Conservation (phyloP, 2,797 vertebrate species). For the Lacerta viridis region DNA sequence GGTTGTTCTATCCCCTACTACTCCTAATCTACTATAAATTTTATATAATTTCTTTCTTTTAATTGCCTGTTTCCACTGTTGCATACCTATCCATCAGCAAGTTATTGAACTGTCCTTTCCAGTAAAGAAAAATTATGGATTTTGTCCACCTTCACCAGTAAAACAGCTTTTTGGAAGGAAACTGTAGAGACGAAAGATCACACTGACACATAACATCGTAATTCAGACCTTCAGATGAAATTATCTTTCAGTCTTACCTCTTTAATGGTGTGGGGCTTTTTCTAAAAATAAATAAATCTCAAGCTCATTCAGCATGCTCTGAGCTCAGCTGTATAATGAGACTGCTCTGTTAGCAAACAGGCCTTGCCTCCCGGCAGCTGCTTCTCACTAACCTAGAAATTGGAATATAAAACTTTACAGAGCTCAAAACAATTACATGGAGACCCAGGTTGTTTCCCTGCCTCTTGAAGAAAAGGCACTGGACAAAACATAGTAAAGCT, state of each 20-base stretch:
- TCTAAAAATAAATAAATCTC: not conserved
- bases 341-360: not conserved
- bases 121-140: constrained; percentile 39
- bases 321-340: not conserved
- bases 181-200: not conserved
- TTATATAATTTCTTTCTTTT: constrained; percentile 35
- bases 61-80: not conserved
- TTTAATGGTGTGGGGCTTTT: constrained; percentile 32
- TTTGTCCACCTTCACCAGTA: constrained; percentile 17
- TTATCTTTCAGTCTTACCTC: constrained; percentile 17
- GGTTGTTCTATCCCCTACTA: constrained; percentile 16
- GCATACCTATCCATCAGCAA: constrained; percentile 6
- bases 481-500: constrained; percentile 3
- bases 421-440: constrained; percentile 22
- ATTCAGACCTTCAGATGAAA: not conserved
- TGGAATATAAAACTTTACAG: constrained; percentile 18
- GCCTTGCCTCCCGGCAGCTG: not conserved
- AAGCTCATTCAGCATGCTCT: not conserved
- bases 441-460: not conserved
- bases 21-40: constrained; percentile 38
- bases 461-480: not conserved
- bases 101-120: constrained; percentile 37
- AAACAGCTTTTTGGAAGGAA: not conserved
- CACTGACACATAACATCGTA: not conserved
- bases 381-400: not conserved